These are phyloP conservation scores for Urocolius indicus DNA, from an alignment of 2,113 vertebrate genomes.

Conservation along the genomic window DNA sequence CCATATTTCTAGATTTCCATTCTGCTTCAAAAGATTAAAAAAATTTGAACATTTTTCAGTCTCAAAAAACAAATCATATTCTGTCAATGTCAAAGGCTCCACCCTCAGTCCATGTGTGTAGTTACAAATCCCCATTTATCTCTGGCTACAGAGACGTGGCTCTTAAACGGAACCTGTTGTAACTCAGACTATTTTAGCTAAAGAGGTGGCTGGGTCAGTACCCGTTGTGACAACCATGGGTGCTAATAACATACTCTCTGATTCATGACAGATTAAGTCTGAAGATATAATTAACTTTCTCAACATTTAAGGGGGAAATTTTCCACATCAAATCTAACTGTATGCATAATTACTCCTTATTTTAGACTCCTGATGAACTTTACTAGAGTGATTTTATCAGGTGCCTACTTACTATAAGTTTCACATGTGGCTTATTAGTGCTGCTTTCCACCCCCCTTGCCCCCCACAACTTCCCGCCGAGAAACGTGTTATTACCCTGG, in stretches of 20 bases:
- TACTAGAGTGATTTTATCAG: neutral
- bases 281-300: neutral
- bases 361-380: neutral
- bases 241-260: neutral
- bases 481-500: neutral
- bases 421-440: neutral
- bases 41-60: neutral
- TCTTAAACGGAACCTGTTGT: neutral
- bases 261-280: neutral
- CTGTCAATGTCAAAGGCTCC: neutral
- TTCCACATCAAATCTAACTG: neutral
- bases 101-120: fast-evolving
- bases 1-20: neutral
- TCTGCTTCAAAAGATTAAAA: neutral
- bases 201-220: neutral
- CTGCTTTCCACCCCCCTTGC: too few species aligned
- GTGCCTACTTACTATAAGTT: neutral
- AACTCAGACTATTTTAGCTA: neutral
- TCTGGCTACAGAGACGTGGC: neutral
- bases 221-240: neutral
- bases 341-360: neutral
- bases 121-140: neutral
- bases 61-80: neutral
- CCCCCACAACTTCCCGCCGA: fast-evolving
- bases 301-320: neutral